A percentile compares a stretch with the other conserved stretches of the same genome.
These are phyloP conservation scores for Coregonus ussuriensis DNA, from an alignment of 2,797 vertebrate species.

Conservation along the genomic window DNA sequence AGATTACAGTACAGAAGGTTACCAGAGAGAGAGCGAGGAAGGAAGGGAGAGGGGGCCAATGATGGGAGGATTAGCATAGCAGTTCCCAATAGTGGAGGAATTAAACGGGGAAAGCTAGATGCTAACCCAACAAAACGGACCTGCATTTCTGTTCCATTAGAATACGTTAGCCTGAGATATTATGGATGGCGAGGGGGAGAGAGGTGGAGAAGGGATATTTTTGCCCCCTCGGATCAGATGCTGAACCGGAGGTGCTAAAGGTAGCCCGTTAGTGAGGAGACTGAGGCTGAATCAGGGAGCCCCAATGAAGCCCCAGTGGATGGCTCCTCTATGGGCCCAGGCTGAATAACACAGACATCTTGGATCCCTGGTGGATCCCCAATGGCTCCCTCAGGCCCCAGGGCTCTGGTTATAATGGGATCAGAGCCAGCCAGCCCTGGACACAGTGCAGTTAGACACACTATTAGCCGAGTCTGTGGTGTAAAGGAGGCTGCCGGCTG, in stretches of 20 bases:
- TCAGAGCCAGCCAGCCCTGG: conserved; percentile 83
- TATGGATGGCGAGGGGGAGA: conserved; percentile 76
- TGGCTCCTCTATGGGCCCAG: conserved; percentile 82
- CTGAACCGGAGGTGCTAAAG: conserved; percentile 76
- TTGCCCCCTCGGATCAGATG: conserved; percentile 81
- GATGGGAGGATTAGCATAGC: conserved; percentile 89
- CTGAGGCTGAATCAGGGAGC: conserved; percentile 19
- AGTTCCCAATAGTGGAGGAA: conserved; percentile 80
- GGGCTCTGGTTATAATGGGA: conserved; percentile 88
- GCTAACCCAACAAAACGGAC: conserved; percentile 48
- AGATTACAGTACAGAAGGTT: conserved; percentile 96
- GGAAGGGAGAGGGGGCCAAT: conserved; percentile 59
- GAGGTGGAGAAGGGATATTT: conserved; percentile 60
- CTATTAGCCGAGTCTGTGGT: conserved; percentile 58
- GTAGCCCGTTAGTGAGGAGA: conserved; percentile 50
- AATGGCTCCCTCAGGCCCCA: conserved; percentile 82
- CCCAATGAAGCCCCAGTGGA: conserved; percentile 66
- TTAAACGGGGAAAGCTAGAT: conserved; percentile 73
- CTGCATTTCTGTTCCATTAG: conserved; percentile 80
- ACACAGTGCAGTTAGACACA: conserved; percentile 60
- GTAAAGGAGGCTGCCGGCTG: conserved; percentile 48
- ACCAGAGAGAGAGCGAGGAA: conserved; percentile 45
- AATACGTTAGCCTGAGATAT: conserved; percentile 83
- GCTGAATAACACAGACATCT: conserved; percentile 87
- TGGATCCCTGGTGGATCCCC: conserved; percentile 37